Evolutionary conservation across 1,140 invertebrate genomes (phyloP).

Genomic region (Spodoptera litura): DNA sequence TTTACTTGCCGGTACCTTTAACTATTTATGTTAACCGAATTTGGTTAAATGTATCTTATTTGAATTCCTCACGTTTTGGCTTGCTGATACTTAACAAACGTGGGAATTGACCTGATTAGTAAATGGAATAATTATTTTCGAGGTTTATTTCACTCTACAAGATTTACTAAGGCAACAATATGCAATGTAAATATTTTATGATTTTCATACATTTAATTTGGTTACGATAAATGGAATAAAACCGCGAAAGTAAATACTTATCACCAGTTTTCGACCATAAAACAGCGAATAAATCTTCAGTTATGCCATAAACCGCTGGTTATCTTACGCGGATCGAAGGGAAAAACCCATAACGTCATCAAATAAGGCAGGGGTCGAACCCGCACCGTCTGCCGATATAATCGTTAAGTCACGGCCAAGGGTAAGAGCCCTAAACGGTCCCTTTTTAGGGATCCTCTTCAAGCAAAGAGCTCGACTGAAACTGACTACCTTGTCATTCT

Average conservation of each 20-base stretch:
- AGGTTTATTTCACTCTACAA: too few species aligned
- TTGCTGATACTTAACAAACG: not conserved
- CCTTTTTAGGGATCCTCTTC: not conserved
- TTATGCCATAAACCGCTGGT: not conserved
- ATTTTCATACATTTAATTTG: not conserved
- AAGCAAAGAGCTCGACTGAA: not conserved
- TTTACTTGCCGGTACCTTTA: not conserved
- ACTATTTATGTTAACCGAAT: not conserved
- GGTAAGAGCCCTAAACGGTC: not conserved
- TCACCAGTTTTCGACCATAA: not conserved
- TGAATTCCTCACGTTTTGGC: not conserved
- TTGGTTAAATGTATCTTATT: not conserved
- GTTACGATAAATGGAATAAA: not conserved
- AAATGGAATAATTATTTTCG: too few species aligned
- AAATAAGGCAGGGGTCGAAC: slow-evolving; percentile 10
- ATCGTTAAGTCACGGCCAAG: slow-evolving; percentile 25
- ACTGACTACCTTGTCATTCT: too few species aligned
- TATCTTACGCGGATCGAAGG: not conserved
- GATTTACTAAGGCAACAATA: not conserved
- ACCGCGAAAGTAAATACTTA: not conserved
- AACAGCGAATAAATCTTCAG: not conserved
- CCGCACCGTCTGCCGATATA: not conserved
- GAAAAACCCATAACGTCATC: slow-evolving; percentile 10
- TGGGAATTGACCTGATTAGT: too few species aligned
- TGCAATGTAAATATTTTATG: not conserved